Evolutionary conservation across 2,113 vertebrate species (phyloP), one percentile per base, ranked within the genome.

Genomic region (Octodon degus): DNA sequence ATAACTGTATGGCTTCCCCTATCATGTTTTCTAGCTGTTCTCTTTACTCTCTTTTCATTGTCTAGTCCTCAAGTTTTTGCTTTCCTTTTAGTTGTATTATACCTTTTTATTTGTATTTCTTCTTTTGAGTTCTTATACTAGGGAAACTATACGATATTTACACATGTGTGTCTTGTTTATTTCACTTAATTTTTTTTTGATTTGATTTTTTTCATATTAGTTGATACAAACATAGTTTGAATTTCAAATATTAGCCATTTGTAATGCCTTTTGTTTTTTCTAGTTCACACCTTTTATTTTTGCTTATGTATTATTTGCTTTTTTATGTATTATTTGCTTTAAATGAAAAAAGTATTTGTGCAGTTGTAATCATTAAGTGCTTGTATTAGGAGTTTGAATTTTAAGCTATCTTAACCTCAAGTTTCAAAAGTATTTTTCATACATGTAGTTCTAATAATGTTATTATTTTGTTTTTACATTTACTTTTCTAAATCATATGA

Each of bases 371-470:
- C n/a, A 89, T n/a, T 86, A 94, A 25, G 4, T 60, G 47, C 86
- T 87, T 76, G 27, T 27, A 68, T 55, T 92, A 22, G 11, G 27
- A 76, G 80, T 89, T 86, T 89, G 74, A 55, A 96, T 92, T 92
- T 95, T 68, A 86, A 76, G 55, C 40, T 81, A 70, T 80, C 34
- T 22, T 34, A 91, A 34, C 3, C 32, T 25, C 3, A 82, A 86
- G 5, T 22, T 68, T 82, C 77, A 87, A 88, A 88, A 79, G 13
- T 63, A 83, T 90, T 53, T 76, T 20, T 13, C 37, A 47, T 62
- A 40, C 0, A 8, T 65, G 89, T 83, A 81, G 3, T 58, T 68
- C 67, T 86, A 70, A 55, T 40, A 62, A 10, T 63, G 68, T 53
- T 67, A 25, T 37, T 53, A 50, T 30, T 88, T 91, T 89, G 5